Evolutionary conservation across 2,113 vertebrate species (phyloP).

Genomic region (Nesoenas mayeri): DNA sequence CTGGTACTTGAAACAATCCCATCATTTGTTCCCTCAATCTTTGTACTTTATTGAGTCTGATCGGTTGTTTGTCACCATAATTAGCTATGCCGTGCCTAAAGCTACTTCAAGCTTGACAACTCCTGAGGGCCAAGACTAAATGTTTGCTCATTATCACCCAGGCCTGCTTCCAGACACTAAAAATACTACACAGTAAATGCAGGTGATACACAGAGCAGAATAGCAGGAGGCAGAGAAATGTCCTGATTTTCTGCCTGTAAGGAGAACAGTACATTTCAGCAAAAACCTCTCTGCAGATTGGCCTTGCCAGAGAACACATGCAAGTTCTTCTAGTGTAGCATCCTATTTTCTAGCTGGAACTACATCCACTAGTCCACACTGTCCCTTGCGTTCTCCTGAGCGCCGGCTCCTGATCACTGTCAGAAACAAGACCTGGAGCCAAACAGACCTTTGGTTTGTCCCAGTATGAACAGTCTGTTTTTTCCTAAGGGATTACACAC

Average conservation of each 20-base stretch:
- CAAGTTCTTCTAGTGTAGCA: not conserved
- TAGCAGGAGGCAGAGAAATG: not conserved
- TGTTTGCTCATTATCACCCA: not conserved
- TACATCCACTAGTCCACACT: not conserved
- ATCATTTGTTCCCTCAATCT: not conserved
- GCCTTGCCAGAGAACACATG: accelerated
- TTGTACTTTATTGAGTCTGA: not conserved
- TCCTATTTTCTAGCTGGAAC: not conserved
- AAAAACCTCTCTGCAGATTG: not conserved
- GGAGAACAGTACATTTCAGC: not conserved
- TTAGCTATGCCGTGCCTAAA: not conserved
- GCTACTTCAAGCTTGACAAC: not conserved
- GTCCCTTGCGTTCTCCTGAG: not conserved
- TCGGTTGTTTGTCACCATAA: not conserved
- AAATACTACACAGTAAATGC: not conserved
- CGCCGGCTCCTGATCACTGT: not conserved
- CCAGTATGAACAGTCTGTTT: not conserved
- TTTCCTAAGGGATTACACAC: not conserved
- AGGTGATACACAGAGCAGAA: not conserved
- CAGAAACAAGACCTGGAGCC: not conserved
- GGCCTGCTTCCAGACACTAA: not conserved
- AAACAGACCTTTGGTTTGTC: not conserved
- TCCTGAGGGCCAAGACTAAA: not conserved
- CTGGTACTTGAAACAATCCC: not conserved
- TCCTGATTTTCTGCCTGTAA: not conserved